Evolutionary conservation across 1,140 invertebrate species (phyloP).

Genomic region (Penaeus chinensis): DNA sequence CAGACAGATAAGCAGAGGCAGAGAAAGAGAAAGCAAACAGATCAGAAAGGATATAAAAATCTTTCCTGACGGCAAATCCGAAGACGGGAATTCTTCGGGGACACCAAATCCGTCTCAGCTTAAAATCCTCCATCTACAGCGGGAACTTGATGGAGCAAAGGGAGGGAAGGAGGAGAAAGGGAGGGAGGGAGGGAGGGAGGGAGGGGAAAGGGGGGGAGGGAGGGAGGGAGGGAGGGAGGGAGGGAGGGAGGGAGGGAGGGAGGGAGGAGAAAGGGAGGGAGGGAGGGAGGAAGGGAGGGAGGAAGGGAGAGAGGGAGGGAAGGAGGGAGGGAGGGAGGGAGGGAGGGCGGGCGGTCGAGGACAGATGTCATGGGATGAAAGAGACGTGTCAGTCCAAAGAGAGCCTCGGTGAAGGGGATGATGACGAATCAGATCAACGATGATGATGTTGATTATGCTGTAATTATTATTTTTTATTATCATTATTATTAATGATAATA

Average conservation of each 20-base stretch:
- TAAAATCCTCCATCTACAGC: conserved; percentile 4
- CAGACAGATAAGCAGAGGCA: too few relatives aligned
- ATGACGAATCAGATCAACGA: too few relatives aligned
- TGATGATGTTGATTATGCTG: too few relatives aligned
- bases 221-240: conserved; percentile 32
- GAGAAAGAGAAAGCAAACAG: too few relatives aligned
- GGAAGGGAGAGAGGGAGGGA: not conserved
- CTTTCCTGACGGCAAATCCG: too few relatives aligned
- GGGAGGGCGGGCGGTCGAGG: not conserved
- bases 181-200: too few relatives aligned
- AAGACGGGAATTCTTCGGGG: not conserved
- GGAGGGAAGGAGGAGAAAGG: not conserved
- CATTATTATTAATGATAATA: too few relatives aligned
- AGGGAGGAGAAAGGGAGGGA: not conserved
- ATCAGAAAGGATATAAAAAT: too few relatives aligned
- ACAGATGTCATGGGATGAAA: not conserved
- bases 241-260: conserved; percentile 16
- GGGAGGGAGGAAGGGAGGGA: too few relatives aligned
- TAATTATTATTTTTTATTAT: too few relatives aligned
- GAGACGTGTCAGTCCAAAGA: too few relatives aligned
- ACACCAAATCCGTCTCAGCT: conserved; percentile 4
- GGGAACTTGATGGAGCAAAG: not conserved
- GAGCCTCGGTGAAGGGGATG: too few relatives aligned
- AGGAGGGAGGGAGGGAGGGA: not conserved
- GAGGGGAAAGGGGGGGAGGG: conserved; percentile 1